These are phyloP conservation scores for Characodon lateralis DNA, from an alignment of 2,797 vertebrate genomes.

Conservation along the genomic window DNA sequence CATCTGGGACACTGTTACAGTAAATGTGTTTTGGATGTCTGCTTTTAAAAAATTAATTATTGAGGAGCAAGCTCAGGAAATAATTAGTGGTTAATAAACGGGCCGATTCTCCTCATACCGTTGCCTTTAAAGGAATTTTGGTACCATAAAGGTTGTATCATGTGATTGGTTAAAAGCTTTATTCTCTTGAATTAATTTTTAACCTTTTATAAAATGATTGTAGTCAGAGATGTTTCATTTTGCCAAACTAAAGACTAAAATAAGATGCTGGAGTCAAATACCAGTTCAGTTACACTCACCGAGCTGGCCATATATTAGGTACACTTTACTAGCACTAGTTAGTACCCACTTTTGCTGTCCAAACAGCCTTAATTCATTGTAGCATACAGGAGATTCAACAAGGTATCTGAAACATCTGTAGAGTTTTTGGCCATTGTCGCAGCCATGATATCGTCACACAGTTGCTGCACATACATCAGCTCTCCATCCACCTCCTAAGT, in stretches of 20 bases:
- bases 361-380: background rate
- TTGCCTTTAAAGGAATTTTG: constrained; percentile 3
- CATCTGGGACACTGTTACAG: constrained; percentile 9
- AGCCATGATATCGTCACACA: background rate
- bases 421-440: background rate
- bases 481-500: too few relatives aligned
- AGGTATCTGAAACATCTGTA: background rate
- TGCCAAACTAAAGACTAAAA: background rate
- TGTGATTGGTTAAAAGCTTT: background rate
- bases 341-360: background rate
- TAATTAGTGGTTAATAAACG: constrained; percentile 26
- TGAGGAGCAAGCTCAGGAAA: constrained; percentile 46
- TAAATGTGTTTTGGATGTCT: constrained; percentile 12
- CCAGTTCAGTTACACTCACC: too few relatives aligned
- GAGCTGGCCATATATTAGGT: background rate
- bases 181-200: background rate
- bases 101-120: background rate
- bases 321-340: background rate
- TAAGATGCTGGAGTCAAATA: background rate
- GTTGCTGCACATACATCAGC: too few relatives aligned
- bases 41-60: constrained; percentile 39
- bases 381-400: background rate
- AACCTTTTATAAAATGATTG: background rate
- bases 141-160: constrained; percentile 1
- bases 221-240: background rate